Conservation (phyloP, 64 coral and sea anemone species). For the Montipora capricornis region DNA sequence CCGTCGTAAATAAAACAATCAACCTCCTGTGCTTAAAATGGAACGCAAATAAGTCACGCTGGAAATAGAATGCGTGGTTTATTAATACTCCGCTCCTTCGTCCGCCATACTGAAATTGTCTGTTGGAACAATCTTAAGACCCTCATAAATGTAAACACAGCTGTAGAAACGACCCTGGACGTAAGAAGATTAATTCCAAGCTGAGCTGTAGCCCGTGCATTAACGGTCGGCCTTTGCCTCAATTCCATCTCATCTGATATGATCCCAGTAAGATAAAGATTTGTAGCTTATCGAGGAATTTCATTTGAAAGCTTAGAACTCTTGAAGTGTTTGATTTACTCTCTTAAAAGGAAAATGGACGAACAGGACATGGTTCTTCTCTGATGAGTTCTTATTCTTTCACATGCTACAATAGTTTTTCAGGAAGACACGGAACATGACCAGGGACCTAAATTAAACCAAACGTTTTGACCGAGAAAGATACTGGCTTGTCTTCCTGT, state of each 20-base stretch:
- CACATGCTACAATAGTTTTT: too few relatives aligned
- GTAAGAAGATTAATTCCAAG: neutral
- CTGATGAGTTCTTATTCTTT: neutral
- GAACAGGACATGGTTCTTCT: neutral
- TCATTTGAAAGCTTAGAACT: neutral
- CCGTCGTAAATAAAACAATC: neutral
- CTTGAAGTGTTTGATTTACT: neutral
- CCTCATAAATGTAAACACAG: slow-evolving; percentile 31
- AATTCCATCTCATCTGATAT: slow-evolving; percentile 25
- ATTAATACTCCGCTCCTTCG: neutral
- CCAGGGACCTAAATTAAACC: too few relatives aligned
- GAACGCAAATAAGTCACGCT: neutral
- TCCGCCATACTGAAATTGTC: neutral
- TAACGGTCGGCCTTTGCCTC: neutral
- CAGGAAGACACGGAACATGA: too few relatives aligned
- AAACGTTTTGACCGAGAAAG: too few relatives aligned
- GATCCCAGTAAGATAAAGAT: slow-evolving; percentile 3
- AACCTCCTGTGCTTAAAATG: neutral
- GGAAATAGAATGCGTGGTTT: neutral
- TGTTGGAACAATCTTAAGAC: neutral
- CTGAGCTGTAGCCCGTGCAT: neutral
- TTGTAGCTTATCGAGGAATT: neutral
- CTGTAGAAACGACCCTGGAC: neutral
- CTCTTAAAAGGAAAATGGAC: neutral
- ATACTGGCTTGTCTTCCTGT: too few relatives aligned